These are phyloP conservation scores for Leptopterna dolabrata DNA, from an alignment of 2,888 invertebrate species.

Conservation along the genomic window DNA sequence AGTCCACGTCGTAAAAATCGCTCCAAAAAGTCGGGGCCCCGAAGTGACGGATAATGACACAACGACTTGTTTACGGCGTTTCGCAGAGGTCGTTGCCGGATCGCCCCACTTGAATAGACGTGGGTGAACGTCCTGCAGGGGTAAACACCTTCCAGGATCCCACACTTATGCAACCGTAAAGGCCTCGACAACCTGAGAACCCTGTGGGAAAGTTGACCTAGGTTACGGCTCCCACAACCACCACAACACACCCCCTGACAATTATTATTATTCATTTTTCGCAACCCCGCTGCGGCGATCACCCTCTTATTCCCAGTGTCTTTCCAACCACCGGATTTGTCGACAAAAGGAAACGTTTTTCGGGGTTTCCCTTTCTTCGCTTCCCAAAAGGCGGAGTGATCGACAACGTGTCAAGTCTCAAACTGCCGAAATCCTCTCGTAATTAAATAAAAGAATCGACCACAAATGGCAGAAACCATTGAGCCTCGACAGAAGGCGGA, in stretches of 20 bases:
- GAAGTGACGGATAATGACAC: constrained; percentile 14
- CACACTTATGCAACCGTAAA: constrained; percentile 10
- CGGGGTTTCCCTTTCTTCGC: not conserved
- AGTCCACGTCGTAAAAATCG: not conserved
- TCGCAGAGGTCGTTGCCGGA: not conserved
- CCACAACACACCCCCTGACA: constrained; percentile 4
- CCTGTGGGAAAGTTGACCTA: constrained; percentile 36
- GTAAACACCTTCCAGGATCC: constrained; percentile 15
- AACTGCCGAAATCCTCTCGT: not conserved
- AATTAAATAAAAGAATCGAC: constrained; percentile 13
- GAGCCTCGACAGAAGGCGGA: not conserved
- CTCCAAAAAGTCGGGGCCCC: not conserved
- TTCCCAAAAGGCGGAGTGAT: not conserved
- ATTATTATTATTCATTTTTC: constrained; percentile 41
- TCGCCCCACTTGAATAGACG: not conserved
- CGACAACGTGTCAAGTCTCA: not conserved
- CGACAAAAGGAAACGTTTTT: not conserved
- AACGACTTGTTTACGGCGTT: constrained; percentile 18
- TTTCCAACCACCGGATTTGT: not conserved
- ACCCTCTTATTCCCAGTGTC: not conserved
- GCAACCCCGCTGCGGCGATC: not conserved
- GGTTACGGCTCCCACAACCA: constrained; percentile 10
- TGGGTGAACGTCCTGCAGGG: constrained; percentile 13
- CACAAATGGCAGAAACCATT: not conserved
- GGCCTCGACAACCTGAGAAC: not conserved